Evolutionary conservation across 2,888 invertebrate genomes (phyloP), one percentile per base, ranked within the genome.

Genomic region (Pheosia gnoma): DNA sequence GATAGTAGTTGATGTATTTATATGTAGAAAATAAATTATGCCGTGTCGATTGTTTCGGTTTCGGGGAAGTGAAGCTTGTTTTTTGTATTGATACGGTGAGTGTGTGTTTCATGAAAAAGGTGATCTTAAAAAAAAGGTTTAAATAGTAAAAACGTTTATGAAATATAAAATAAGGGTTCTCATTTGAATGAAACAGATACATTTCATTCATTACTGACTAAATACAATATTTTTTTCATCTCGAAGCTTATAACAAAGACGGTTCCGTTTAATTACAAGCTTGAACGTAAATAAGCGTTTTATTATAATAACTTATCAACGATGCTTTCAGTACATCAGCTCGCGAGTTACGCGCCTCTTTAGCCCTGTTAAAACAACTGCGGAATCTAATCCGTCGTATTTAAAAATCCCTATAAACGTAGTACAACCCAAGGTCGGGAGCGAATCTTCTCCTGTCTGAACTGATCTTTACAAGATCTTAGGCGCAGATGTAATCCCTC

Each of bases 401-500:
- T n/a, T n/a, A 3, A 47, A n/a, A 47, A n/a, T 5, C 11, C 47
- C n/a, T 47, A 0, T 47, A 47, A 47, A 47, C 47, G 5, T 47
- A 11, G 4, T 47, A 5, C 11, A n/a, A 47, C n/a, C 0, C 43
- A 43, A 8, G 4, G 4, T n/a, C 5, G 11, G 47, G 11, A 11
- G 47, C 4, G n/a, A 47, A 9, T 47, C n/a, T n/a, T n/a, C 47
- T n/a, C 5, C n/a, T 47, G n/a, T 47, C 9, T 47, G 47, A 47
- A 47, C 47, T n/a, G 47, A 9, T 55, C 53, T 37, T 4, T 54
- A 38, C 11, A 54, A 55, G 55, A 55, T 55, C 55, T 66, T 63
- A 63, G 59, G 55, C 71, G 66, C 87, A 87, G 81, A 82, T 85
- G 86, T 78, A 75, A 85, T 86, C 81, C 77, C 75, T 86, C 86